phyloP scores from a whole-genome alignment of 1,140 invertebrate genomes.

The Sesamia nonagrioides region DNA sequence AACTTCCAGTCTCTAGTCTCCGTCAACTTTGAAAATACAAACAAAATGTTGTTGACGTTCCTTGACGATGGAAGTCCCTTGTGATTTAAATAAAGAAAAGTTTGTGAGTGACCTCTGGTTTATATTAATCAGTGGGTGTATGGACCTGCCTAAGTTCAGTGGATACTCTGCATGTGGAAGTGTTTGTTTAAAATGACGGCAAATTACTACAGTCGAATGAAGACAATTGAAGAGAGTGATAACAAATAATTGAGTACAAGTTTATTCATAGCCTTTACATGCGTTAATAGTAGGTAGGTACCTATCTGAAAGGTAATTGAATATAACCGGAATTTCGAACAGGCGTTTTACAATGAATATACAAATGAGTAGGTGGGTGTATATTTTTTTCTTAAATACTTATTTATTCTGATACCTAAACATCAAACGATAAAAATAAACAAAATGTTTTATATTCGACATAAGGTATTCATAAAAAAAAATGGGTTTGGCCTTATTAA shows the following conservation, averaged over 20 bases:
- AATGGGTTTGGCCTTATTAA: too few species aligned
- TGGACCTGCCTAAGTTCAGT: background rate
- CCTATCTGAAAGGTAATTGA: too few species aligned
- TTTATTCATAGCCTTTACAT: too few species aligned
- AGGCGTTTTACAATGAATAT: background rate
- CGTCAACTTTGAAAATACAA: slow-evolving; percentile 53
- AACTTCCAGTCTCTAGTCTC: slow-evolving; percentile 50
- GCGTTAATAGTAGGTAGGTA: too few species aligned
- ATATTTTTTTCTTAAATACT: background rate
- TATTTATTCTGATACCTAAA: background rate
- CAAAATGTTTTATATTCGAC: too few species aligned
- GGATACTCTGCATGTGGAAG: background rate
- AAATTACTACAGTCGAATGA: background rate
- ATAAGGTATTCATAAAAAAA: too few species aligned
- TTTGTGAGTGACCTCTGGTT: background rate
- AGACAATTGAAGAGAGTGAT: background rate
- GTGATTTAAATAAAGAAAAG: background rate
- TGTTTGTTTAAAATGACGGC: background rate
- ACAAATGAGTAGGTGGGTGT: background rate
- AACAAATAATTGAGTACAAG: background rate
- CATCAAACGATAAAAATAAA: background rate
- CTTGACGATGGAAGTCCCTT: slow-evolving; percentile 59
- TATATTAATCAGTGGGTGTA: background rate
- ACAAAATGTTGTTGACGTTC: slow-evolving; percentile 63
- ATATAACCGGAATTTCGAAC: background rate